Evolutionary conservation across 2,797 vertebrate genomes (phyloP), one percentile per base, ranked within the genome.

Genomic region (Pelobates cultripes): DNA sequence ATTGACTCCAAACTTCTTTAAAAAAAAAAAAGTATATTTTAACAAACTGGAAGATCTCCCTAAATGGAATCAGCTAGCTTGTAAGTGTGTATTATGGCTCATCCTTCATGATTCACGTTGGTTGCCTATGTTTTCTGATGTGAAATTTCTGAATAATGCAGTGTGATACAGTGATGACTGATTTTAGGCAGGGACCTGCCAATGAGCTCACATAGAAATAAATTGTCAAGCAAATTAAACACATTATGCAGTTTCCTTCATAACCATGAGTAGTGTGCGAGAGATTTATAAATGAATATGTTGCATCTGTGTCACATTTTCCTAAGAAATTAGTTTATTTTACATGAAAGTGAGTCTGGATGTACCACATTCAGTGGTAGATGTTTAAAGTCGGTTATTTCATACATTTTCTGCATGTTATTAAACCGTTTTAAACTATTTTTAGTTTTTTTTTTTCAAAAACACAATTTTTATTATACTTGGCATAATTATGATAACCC

Each of bases 181-280:
- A 77, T 72, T 47, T 57, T 43, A 63, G 57, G 68, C 70, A 57
- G 40, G 3, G 13, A 13, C 43, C 47, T 68, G 10, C 61, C 41
- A 41, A 61, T 82, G 75, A 82, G 80, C n/a, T 82, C 70, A 82
- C 75, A 60, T 9, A 53, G 55, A 63, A 71, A 51, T 14, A 72
- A 75, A 66, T 64, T 60, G 63, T 75, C 41, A 45, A 9, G 47
- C 13, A 53, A 66, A 60, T 57, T 28, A 75, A 41, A 75, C 61
- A 80, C 71, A 41, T 28, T 7, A 4, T 44, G 63, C 42, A 42
- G 8, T 12, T n/a, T 15, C 70, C 63, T 61, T 66, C 77, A 43
- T 7, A 12, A 55, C 67, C 40, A 43, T 45, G 57, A 78, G 15
- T 45, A 28, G 17, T 63, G 28, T 47, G 14, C 3, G 43, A 40